These are phyloP conservation scores for Eucera pruinosa DNA, from an alignment of 2,888 invertebrate species.

Conservation along the genomic window DNA sequence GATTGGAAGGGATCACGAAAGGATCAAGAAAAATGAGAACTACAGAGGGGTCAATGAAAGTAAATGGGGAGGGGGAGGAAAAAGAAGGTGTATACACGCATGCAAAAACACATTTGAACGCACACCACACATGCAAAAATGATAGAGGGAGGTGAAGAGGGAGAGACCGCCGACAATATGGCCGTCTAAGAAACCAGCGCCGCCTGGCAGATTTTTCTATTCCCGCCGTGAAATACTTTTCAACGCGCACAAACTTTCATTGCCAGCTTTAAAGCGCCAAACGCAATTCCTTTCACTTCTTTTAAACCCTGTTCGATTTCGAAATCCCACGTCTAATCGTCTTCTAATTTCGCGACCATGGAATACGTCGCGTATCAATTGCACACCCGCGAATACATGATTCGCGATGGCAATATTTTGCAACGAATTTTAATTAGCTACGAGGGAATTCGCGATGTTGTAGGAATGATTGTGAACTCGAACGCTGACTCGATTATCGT, in stretches of 20 bases:
- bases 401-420: not conserved
- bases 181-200: slow-evolving; percentile 79
- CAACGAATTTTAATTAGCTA: too few species aligned
- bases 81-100: not conserved
- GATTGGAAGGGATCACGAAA: slow-evolving; percentile 63
- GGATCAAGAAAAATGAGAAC: slow-evolving; percentile 54
- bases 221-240: slow-evolving; percentile 72
- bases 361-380: not conserved
- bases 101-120: too few species aligned
- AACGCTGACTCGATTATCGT: not conserved
- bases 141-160: slow-evolving; percentile 8
- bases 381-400: too few species aligned
- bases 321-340: too few species aligned
- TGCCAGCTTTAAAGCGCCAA: slow-evolving; percentile 30
- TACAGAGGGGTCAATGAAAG: slow-evolving; percentile 41
- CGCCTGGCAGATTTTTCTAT: slow-evolving; percentile 81
- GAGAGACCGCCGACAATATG: slow-evolving; percentile 74
- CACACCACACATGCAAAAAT: too few species aligned
- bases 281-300: not conserved
- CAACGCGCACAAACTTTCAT: slow-evolving; percentile 20
- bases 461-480: not conserved
- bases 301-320: too few species aligned
- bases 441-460: too few species aligned
- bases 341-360: too few species aligned
- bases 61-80: slow-evolving; percentile 27